Evolutionary conservation across 2,888 invertebrate species (phyloP), one percentile per base, ranked within the genome.

Genomic region (Yponomeuta sedellus): DNA sequence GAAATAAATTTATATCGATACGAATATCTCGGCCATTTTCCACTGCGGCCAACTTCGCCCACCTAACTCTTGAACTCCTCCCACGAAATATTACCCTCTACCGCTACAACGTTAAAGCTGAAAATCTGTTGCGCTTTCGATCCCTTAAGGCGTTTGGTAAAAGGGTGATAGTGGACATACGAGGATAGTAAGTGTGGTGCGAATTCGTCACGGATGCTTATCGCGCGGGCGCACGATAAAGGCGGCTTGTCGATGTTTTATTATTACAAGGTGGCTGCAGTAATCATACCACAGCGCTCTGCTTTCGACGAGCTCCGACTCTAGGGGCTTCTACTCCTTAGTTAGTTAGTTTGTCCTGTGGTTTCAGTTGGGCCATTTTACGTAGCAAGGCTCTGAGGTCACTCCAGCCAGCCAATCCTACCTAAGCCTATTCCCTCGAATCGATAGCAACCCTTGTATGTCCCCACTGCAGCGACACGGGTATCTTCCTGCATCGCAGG

Each of bases 181-280:
- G 71, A 72, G 77, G 74, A 75, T 77, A 79, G 77, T 77, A 69
- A 72, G 82, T 84, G 82, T 85, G 87, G 82, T 85, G 88, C 84
- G 78, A 88, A 90, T 90, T 89, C 88, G 90, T 90, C 89, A 88
- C 88, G 89, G 88, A 83, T 87, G 86, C 84, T 90, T 91, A 90
- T 90, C 90, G 87, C 81, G 79, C 75, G 83, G 80, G 83, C 86
- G 83, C 77, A 79, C 86, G 88, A 88, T 90, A 88, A 87, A 88
- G 81, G 82, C 85, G 81, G 82, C 85, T 73, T 83, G 85, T 82
- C 83, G 84, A 88, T 85, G 80, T 86, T 86, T 88, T 87, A 86
- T 80, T 78, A 80, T 87, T 86, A 85, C 81, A 80, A 83, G 80
- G 78, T 74, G 79, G 76, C 77, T 75, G 74, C 44, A 52, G 83